Base-by-base conservation (phyloP, 2,113 vertebrate genomes). In the Propithecus coquereli region DNA sequence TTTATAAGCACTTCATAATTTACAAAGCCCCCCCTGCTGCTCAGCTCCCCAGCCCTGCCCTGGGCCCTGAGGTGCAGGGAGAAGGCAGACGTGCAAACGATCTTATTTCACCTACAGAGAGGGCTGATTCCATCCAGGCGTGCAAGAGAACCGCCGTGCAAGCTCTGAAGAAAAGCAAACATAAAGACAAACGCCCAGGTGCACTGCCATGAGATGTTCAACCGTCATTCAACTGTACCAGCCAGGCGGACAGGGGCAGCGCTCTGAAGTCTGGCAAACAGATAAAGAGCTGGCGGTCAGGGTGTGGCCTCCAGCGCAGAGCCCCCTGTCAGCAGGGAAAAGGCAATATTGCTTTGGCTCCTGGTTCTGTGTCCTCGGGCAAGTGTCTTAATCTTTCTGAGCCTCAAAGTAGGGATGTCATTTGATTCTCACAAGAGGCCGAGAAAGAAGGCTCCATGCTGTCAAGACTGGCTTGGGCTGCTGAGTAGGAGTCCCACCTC, bases 201-300 rank as follows among this genome's bases (percentile, higher is more conserved):
- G 22, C 79, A 22, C 20, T 23, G 12, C 22, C 2, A 4, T 1
- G 30, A 25, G 66, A 3, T 6, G 8, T 57, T 23, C 37, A 25
- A 2, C 20, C 8, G 0, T 17, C 32, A 3, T 1, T 32, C 45
- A 4, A 5, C 27, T 5, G 18, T 16, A 6, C n/a, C 37, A 59
- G 40, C 50, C 52, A 32, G 34, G 30, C 1, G 0, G 23, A 7
- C 43, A 5, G 34, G 4, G 16, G 10, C 63, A 40, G 50, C 8
- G 0, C 43, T 52, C 57, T 52, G 32, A 79, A n/a, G 12, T 3
- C 10, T 8, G 7, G 47, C 25, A 6, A 18, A 8, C 57, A 8
- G 57, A 47, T 11, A 23, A 3, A 22, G 50, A 85, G 34, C 70
- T 77, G 80, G 9, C 32, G 40, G 14, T 61, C 16, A 8, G 81